Conservation (phyloP, 1,140 invertebrate genomes). For the Glossosoma conforme region DNA sequence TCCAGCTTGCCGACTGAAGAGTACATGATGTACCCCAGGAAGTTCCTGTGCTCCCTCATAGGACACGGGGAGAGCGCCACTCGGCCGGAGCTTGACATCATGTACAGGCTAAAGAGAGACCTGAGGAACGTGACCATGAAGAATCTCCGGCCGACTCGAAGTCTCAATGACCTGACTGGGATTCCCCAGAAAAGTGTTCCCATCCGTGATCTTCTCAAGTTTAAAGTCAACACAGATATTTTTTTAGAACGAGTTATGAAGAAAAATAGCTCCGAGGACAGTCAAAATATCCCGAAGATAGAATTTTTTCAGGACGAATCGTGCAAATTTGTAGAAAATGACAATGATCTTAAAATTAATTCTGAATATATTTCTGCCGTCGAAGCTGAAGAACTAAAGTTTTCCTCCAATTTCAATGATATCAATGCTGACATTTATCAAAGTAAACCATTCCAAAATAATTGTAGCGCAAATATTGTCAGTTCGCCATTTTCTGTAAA, state of each 20-base stretch:
- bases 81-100: slow-evolving; percentile 19
- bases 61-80: slow-evolving; percentile 10
- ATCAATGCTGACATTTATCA: slow-evolving; percentile 37
- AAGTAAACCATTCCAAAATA: slow-evolving; percentile 3
- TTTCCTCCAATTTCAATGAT: slow-evolving; percentile 50
- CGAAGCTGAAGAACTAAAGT: slow-evolving; percentile 47
- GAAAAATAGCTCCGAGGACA: neutral
- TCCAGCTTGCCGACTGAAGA: slow-evolving; percentile 25
- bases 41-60: slow-evolving; percentile 10
- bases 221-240: slow-evolving; percentile 21
- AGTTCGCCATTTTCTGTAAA: neutral
- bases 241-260: slow-evolving; percentile 23
- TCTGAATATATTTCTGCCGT: too few relatives aligned
- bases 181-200: slow-evolving; percentile 11
- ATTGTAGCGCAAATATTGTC: neutral
- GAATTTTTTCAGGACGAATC: too few relatives aligned
- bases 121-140: slow-evolving; percentile 13
- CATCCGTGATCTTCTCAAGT: slow-evolving; percentile 18
- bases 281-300: neutral
- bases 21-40: slow-evolving; percentile 19
- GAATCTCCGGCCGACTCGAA: slow-evolving; percentile 22
- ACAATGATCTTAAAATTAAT: too few relatives aligned
- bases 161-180: slow-evolving; percentile 16
- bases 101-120: slow-evolving; percentile 22
- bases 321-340: too few relatives aligned